Base-by-base conservation (phyloP, 2,113 vertebrate genomes). In the Zosterops pallidus region DNA sequence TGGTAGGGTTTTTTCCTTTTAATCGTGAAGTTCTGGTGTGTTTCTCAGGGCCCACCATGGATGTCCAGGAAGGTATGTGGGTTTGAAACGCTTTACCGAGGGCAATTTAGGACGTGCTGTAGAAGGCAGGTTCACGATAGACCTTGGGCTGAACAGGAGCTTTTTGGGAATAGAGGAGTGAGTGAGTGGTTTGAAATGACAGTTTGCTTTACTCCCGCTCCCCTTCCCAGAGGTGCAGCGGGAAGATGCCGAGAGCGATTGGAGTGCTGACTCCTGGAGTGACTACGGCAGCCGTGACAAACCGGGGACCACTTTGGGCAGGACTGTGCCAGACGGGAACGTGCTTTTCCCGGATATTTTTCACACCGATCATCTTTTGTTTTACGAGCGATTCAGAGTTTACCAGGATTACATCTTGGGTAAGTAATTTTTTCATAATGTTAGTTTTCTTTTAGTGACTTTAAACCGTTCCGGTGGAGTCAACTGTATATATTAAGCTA, bases 381-480 rank as follows among this genome's bases (percentile, higher is more conserved):
- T 99, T 94, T 99, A 99, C 0, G 99, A 99, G 90, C 95, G 99
- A 59, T 99, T 99, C 96, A 98, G 98, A 67, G 98, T 98, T 5
- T 99, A 99, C 87, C 99, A 99, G 94, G 99, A 99, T 97, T 99
- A 99, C 86, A 98, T 99, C 90, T 98, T 99, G 15, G 99, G 99
- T 99, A 95, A 98, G 97, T 93, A 17, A 55, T 29, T 64, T 60
- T 82, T 69, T 68, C 5, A 11, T 17, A 6, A 7, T 12, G 16
- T 72, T 14, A 29, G 8, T 22, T 52, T 85, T 60, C 55, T 55
- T 68, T 8, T 28, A 64, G 22, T 69, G 5, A 35, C 46, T 78
- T 75, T 28, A 60, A 64, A 31, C 44, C 22, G 25, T 57, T 28
- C 16, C 4, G 79, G 5, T 44, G 11, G 28, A 69, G 14, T 35